These are phyloP conservation scores for Notodonta ziczac DNA, from an alignment of 2,888 invertebrate species.

Conservation along the genomic window DNA sequence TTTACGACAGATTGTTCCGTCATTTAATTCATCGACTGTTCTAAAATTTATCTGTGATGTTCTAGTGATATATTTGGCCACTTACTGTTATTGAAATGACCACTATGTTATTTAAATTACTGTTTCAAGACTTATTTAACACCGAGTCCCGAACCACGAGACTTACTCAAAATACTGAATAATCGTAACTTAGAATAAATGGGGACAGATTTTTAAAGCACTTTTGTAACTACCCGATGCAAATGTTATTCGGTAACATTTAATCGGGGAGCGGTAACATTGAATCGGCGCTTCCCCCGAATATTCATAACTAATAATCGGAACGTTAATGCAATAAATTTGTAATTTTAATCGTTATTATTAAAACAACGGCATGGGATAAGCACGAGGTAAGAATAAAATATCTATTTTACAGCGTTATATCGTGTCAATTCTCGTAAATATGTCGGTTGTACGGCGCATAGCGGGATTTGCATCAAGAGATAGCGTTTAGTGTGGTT, in stretches of 20 bases:
- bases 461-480: constrained; percentile 68
- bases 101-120: neutral
- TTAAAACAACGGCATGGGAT: constrained; percentile 74
- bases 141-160: too few species aligned
- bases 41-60: constrained; percentile 30
- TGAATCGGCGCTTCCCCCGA: neutral
- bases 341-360: constrained; percentile 77
- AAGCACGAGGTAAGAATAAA: constrained; percentile 68
- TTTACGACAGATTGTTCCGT: constrained; percentile 66
- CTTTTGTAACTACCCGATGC: constrained; percentile 13
- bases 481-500: constrained; percentile 61
- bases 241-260: constrained; percentile 51
- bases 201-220: constrained; percentile 20
- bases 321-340: constrained; percentile 71
- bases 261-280: constrained; percentile 28
- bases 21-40: constrained; percentile 49
- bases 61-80: neutral
- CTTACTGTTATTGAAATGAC: neutral
- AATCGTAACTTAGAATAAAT: constrained; percentile 36
- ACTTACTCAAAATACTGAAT: constrained; percentile 7
- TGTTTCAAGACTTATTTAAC: neutral
- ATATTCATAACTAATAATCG: constrained; percentile 64
- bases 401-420: constrained; percentile 67
- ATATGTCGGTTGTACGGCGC: constrained; percentile 57
- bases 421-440: constrained; percentile 67